These are phyloP conservation scores for Nannobrachium achirus DNA, from an alignment of 2,113 vertebrate genomes.

Conservation along the genomic window DNA sequence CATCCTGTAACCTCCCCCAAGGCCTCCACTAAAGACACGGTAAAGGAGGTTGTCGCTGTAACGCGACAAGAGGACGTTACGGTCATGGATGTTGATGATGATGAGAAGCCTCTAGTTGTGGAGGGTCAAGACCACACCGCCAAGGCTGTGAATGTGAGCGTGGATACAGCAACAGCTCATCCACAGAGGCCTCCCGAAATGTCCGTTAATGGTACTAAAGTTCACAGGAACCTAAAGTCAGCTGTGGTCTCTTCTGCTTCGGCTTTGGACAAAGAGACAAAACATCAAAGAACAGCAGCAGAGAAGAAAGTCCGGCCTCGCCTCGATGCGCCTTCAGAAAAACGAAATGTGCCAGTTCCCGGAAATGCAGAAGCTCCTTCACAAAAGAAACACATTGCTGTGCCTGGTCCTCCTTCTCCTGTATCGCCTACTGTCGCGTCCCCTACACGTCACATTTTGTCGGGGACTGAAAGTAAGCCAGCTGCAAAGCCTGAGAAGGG, in stretches of 20 bases:
- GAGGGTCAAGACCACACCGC: no score
- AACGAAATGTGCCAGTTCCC: slow-evolving; percentile 4
- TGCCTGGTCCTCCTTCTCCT: background rate
- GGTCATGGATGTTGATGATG: no score
- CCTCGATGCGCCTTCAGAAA: slow-evolving; percentile 15
- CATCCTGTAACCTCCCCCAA: slow-evolving; percentile 22
- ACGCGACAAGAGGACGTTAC: background rate
- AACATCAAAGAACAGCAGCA: slow-evolving; percentile 7
- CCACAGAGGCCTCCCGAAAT: no score
- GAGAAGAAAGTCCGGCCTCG: background rate
- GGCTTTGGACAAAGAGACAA: no score
- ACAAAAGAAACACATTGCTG: slow-evolving; percentile 9
- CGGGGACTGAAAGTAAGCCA: slow-evolving; percentile 23
- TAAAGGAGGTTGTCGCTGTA: no score
- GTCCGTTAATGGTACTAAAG: no score
- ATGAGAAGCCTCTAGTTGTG: no score
- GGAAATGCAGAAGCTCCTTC: background rate
- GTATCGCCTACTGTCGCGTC: slow-evolving; percentile 1
- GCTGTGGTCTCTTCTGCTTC: no score
- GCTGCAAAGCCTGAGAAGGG: slow-evolving; percentile 17
- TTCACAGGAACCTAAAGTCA: no score
- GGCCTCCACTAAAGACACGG: background rate
- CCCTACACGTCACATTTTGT: background rate
- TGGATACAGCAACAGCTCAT: no score
- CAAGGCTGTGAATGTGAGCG: no score